Base-by-base conservation (phyloP, 2,113 vertebrate species). In the Lycaon pictus region DNA sequence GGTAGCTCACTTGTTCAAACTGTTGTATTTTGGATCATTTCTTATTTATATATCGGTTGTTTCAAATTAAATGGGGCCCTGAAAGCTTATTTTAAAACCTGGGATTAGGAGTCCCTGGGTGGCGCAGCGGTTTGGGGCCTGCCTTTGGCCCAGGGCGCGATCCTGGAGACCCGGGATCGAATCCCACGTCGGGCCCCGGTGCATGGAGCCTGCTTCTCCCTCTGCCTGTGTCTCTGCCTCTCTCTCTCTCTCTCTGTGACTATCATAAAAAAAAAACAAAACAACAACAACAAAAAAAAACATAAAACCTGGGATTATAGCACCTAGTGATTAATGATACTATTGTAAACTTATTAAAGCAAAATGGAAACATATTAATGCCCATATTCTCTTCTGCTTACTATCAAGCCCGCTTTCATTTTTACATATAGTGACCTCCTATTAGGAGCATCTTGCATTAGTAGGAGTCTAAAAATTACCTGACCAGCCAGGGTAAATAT, bases 381-480 rank as follows among this genome's bases (percentile, higher is more conserved):
- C 81, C 23, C 13, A 53, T 35, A 69, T 1, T 94, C 12, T 84
- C 17, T 55, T 83, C 55, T 82, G 29, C 8, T 89, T 13, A 51
- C 37, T 32, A 13, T 86, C 35, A n/a, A 43, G 22, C 9, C n/a
- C 58, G 29, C 60, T 67, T 19, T 88, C 67, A 27, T 67, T 97
- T 77, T 93, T 95, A 95, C 90, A 90, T 96, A 71, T 76, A 48
- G n/a, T 93, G 85, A 83, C 53, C 71, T 95, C 76, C 58, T 27
- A 32, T 13, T 55, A 29, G 55, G 51, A 95, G 11, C 29, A 79
- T n/a, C n/a, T 88, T 89, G 17, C 8, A 5, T 83, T 58, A 83
- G 63, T 29, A 77, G 11, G 10, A 71, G 19, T 69, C 65, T 74
- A 80, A 93, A 96, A 51, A 32, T 80, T 17, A 53, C 79, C 51